Percentiles rank a stretch among this genome's conserved stretches.
Conservation (phyloP, 2,888 invertebrate genomes). For the Unio delphinus region DNA sequence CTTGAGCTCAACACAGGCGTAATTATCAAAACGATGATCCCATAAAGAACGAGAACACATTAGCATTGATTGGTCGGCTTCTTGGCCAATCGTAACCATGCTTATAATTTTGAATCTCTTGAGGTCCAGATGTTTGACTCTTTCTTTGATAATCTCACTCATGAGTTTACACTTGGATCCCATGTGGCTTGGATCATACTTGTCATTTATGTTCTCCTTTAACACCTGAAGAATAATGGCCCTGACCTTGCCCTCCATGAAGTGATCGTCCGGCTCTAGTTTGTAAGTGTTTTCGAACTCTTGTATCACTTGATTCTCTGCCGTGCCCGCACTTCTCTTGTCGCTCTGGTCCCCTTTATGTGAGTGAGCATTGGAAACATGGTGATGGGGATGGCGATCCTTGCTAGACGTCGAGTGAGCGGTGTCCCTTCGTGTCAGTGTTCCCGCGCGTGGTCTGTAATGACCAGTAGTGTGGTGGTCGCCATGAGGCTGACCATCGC, state of each 20-base stretch:
- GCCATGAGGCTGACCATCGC: conserved; percentile 23
- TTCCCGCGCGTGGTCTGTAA: conserved; percentile 46
- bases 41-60: conserved; percentile 59
- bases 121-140: conserved; percentile 51
- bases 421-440: conserved; percentile 32
- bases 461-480: conserved; percentile 28
- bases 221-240: conserved; percentile 47
- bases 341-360: conserved; percentile 39
- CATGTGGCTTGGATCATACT: conserved; percentile 47
- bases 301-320: conserved; percentile 24
- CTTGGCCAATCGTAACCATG: conserved; percentile 54
- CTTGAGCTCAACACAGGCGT: conserved; percentile 43
- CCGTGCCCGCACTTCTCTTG: conserved; percentile 44
- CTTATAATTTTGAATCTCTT: conserved; percentile 56
- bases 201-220: conserved; percentile 48
- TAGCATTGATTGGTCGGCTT: conserved; percentile 47
- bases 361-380: conserved; percentile 25
- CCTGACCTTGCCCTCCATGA: conserved; percentile 38
- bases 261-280: conserved; percentile 48
- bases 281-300: conserved; percentile 61
- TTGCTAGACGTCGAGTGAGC: conserved; percentile 27
- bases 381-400: conserved; percentile 20
- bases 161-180: conserved; percentile 47
- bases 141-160: conserved; percentile 58
- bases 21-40: conserved; percentile 59